Evolutionary conservation across 37 sponge, comb jelly and placozoan species (phyloP), one percentile per base, ranked within the genome.

Genomic region (Beroe ovata): DNA sequence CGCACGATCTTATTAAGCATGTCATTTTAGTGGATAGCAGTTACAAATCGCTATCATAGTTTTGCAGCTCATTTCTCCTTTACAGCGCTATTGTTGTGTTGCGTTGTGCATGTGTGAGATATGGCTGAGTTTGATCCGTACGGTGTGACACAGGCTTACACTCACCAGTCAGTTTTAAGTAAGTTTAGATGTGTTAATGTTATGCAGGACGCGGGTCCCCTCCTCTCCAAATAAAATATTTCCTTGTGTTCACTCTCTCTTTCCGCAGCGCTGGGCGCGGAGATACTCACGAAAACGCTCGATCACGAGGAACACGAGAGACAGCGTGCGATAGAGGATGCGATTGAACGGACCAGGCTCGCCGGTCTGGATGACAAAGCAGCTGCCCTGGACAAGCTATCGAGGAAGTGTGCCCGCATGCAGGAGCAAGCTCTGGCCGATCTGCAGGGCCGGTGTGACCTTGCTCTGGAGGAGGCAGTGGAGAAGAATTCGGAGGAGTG

Each of bases 301-400:
- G 84, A 77, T 40, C 84, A 77, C 25, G 84, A 77, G 38, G 84
- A 77, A 19, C 84, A 77, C 54, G 84, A 77, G 54, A 11, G 84
- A 40, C 3, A 11, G 14, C 41, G 84, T n/a, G 84, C 84, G 14
- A 77, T 77, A 11, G 84, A 77, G 47, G 84, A 77, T 42, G 84
- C 84, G 84, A 23, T 77, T 6, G 84, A 77, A 26, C n/a, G 54
- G 1, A 77, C 54, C 2, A 11, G 84, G 54, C 1, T 77, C 8
- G 84, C 84, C 4, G 84, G 84, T 16, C 36, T 26, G 84, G 54
- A 42, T 23, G 41, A 30, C 47, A 77, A 77, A 26, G 84, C 41
- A 8, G 28, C 41, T 28, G 84, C 84, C n/a, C 84, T 77, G 42
- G 84, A 77, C 25, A 77, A 77, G 28, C 47, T 77, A 16, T 38